Conservation (phyloP, 2,888 invertebrate genomes). For the Gortyna flavago region DNA sequence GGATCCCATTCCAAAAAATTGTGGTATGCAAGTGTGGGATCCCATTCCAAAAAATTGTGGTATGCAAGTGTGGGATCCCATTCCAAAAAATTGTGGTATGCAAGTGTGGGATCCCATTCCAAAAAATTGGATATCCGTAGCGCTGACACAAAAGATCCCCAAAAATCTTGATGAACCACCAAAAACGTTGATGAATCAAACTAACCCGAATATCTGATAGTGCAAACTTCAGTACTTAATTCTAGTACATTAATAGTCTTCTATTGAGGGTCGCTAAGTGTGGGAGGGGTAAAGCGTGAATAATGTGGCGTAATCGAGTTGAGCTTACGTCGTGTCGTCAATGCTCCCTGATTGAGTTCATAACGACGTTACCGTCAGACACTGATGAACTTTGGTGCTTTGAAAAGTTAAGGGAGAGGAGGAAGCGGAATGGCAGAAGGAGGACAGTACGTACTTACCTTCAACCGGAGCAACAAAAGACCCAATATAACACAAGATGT, state of each 20-base stretch:
- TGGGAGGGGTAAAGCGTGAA: slow-evolving; percentile 72
- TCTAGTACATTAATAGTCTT: slow-evolving; percentile 53
- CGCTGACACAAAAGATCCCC: background rate
- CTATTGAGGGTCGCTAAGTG: slow-evolving; percentile 49
- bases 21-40: background rate
- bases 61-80: background rate
- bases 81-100: background rate
- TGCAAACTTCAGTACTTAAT: slow-evolving; percentile 45
- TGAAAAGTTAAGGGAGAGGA: slow-evolving; percentile 49
- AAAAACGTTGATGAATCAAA: slow-evolving; percentile 29
- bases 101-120: background rate
- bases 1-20: background rate
- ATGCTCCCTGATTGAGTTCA: slow-evolving; percentile 87
- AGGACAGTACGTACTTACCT: background rate
- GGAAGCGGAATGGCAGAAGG: slow-evolving; percentile 51
- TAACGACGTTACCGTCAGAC: slow-evolving; percentile 84
- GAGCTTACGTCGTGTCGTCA: slow-evolving; percentile 85
- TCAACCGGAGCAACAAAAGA: background rate
- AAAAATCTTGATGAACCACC: slow-evolving; percentile 20
- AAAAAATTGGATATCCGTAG: too few species aligned
- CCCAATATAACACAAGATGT: too few species aligned
- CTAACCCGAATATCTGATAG: slow-evolving; percentile 30
- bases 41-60: background rate
- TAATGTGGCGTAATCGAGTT: slow-evolving; percentile 85
- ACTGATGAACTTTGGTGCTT: slow-evolving; percentile 86